phyloP scores from a whole-genome alignment of 2,797 vertebrate genomes.

The Microtus californicus region DNA sequence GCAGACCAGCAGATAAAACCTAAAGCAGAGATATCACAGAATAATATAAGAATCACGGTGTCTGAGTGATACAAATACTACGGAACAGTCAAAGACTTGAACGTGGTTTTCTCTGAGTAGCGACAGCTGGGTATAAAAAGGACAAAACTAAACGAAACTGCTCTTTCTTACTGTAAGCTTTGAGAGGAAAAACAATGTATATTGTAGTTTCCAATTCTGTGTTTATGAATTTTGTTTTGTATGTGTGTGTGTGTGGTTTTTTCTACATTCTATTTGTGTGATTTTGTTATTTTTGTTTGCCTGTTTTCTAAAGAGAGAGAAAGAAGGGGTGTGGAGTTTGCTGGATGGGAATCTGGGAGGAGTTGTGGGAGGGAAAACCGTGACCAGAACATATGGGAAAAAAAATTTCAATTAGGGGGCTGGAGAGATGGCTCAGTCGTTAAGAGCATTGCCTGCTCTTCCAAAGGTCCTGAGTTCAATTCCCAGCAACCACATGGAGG shows the following conservation, averaged over 20 bases:
- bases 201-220: neutral
- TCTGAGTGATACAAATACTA: neutral
- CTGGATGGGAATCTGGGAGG: neutral
- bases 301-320: neutral
- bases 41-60: conserved; percentile 7
- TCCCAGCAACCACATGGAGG: too few relatives aligned
- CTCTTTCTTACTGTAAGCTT: neutral
- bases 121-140: neutral
- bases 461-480: too few relatives aligned
- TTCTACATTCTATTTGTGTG: neutral
- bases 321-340: neutral
- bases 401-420: too few relatives aligned
- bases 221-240: neutral
- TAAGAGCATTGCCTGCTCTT: too few relatives aligned
- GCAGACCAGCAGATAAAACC: neutral
- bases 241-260: neutral
- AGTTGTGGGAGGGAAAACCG: neutral
- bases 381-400: neutral
- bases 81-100: conserved; percentile 1
- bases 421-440: too few relatives aligned
- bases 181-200: neutral
- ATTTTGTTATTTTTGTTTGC: neutral
- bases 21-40: neutral
- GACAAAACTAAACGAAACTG: neutral
- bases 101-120: neutral